A percentile compares a stretch with the other conserved stretches of the same genome.
phyloP scores from a whole-genome alignment of 2,888 invertebrate genomes.

The Nesidiocoris tenuis region DNA sequence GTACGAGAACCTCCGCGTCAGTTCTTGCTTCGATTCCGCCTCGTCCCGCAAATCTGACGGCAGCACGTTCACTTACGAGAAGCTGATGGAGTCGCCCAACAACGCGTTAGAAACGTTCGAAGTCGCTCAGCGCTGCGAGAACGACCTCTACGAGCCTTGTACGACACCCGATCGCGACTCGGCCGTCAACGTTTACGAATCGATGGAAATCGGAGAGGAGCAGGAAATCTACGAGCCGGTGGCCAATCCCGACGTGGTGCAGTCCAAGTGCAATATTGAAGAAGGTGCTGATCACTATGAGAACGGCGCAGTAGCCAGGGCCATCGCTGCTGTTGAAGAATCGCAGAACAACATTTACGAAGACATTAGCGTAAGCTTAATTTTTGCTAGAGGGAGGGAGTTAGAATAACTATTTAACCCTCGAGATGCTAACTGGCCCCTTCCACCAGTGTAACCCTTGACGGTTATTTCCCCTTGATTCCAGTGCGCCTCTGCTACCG shows the following conservation, averaged over 20 bases:
- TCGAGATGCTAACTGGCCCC: too few relatives aligned
- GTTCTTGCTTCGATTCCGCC: conserved; percentile 29
- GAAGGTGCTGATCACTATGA: background rate
- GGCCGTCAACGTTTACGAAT: conserved; percentile 35
- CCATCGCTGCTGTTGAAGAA: conserved; percentile 8
- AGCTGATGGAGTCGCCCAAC: conserved; percentile 44
- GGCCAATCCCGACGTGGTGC: background rate
- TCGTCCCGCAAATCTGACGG: conserved; percentile 42
- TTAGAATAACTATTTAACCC: too few relatives aligned
- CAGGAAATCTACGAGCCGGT: conserved; percentile 43
- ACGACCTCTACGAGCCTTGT: conserved; percentile 46
- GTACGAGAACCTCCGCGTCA: conserved; percentile 41
- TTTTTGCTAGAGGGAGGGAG: background rate
- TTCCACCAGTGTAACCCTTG: too few relatives aligned
- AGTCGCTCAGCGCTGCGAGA: conserved; percentile 41
- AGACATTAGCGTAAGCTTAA: conserved; percentile 55
- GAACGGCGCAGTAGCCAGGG: conserved; percentile 3
- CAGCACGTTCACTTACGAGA: conserved; percentile 45
- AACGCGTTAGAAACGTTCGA: conserved; percentile 34
- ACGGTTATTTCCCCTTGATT: conserved; percentile 16
- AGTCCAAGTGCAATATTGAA: background rate
- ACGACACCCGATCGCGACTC: conserved; percentile 7
- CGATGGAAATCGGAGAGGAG: conserved; percentile 41
- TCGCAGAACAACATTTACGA: conserved; percentile 60
- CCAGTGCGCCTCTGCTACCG: conserved; percentile 42